Evolutionary conservation across 2,888 invertebrate genomes (phyloP).

Genomic region (Sinohyriopsis cumingii): DNA sequence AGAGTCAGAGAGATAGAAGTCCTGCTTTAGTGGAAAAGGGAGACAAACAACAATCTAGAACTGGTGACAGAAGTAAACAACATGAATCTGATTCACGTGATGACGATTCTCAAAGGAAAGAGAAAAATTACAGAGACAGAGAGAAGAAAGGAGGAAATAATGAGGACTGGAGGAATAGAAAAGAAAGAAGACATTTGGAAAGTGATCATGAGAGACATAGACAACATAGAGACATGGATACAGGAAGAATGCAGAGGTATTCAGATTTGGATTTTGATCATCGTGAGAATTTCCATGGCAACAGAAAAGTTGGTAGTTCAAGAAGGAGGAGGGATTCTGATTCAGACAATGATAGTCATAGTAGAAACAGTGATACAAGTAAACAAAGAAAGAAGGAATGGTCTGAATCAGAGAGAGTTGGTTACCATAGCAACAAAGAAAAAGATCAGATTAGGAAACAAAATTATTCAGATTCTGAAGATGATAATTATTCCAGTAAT

Average conservation of each 20-base stretch:
- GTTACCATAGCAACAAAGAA: slow-evolving; percentile 1
- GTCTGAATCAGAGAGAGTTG: slow-evolving; percentile 1
- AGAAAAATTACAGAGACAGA: not conserved
- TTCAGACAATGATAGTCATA: slow-evolving; percentile 2
- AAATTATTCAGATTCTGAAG: slow-evolving; percentile 12
- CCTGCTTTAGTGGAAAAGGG: slow-evolving; percentile 9
- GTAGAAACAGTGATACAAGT: not conserved
- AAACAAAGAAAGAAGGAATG: slow-evolving; percentile 3
- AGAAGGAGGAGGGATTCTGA: not conserved
- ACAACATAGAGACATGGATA: not conserved
- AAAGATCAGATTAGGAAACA: slow-evolving; percentile 1
- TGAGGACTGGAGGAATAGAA: slow-evolving; percentile 6
- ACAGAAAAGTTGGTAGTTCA: no score
- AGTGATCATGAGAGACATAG: slow-evolving; percentile 1
- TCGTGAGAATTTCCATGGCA: no score
- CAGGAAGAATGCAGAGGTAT: not conserved
- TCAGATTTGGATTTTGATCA: not conserved
- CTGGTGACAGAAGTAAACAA: slow-evolving; percentile 4
- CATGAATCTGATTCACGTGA: not conserved
- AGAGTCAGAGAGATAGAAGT: slow-evolving; percentile 11
- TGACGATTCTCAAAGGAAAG: slow-evolving; percentile 1
- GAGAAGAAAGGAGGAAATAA: not conserved
- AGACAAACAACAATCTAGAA: slow-evolving; percentile 7
- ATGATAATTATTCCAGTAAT: not conserved
- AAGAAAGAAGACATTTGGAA: slow-evolving; percentile 3